Evolutionary conservation across 2,797 vertebrate genomes (phyloP).

Genomic region (Rhinichthys osculus): DNA sequence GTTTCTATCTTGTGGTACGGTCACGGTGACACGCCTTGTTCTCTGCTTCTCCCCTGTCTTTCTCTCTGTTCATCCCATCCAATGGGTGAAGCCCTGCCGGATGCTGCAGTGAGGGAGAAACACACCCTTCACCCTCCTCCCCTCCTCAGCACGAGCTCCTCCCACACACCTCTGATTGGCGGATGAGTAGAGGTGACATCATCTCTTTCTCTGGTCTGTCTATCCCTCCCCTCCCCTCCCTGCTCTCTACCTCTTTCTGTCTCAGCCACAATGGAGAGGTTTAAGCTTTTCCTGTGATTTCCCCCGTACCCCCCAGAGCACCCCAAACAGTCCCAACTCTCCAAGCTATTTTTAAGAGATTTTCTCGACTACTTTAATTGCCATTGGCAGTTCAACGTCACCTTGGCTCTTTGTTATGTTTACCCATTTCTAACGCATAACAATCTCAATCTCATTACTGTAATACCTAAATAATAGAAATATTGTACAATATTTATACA

Average conservation of each 20-base stretch:
- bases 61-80: conserved; percentile 40
- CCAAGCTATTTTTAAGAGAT: neutral
- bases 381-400: neutral
- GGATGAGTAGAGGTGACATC: conserved; percentile 54
- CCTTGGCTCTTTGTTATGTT: neutral
- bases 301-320: neutral
- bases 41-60: conserved; percentile 29
- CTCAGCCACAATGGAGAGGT: conserved; percentile 21
- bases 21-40: conserved; percentile 57
- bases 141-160: neutral
- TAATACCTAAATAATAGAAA: neutral
- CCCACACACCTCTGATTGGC: conserved; percentile 35
- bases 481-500: neutral
- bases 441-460: neutral
- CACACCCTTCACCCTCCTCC: conserved; percentile 43
- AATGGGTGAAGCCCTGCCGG: conserved; percentile 51
- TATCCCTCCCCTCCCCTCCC: conserved; percentile 24
- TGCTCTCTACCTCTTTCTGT: conserved; percentile 4
- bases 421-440: neutral
- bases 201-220: conserved; percentile 44
- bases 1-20: neutral
- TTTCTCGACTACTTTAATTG: neutral
- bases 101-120: conserved; percentile 64
- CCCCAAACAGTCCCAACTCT: neutral
- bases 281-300: conserved; percentile 9